These are phyloP conservation scores for Drosophila peninsularis DNA, from an alignment of 2,888 invertebrate species.

Conservation along the genomic window DNA sequence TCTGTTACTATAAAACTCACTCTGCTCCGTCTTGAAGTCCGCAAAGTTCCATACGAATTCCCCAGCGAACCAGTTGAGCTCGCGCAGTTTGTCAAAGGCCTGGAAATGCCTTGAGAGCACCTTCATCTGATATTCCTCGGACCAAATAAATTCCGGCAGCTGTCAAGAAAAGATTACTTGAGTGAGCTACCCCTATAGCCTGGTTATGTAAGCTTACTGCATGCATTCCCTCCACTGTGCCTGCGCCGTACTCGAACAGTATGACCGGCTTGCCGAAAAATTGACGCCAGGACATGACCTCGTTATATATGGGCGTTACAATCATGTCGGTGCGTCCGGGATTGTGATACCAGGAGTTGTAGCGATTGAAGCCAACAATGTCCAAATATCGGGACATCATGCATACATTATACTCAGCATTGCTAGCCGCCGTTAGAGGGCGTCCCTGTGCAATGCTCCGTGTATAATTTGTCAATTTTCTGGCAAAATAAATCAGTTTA, in stretches of 20 bases:
- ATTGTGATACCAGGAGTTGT: conserved; percentile 97
- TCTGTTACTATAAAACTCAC: conserved; percentile 84
- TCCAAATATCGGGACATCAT: conserved; percentile 88
- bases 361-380: conserved; percentile 97
- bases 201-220: conserved; percentile 86
- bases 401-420: conserved; percentile 81
- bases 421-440: conserved; percentile 93
- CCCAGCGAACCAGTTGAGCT: conserved; percentile 93
- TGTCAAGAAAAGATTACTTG: conserved; percentile 73
- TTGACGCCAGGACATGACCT: conserved; percentile 92
- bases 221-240: conserved; percentile 96
- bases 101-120: conserved; percentile 94
- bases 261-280: conserved; percentile 94
- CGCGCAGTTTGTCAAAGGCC: conserved; percentile 93
- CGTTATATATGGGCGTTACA: conserved; percentile 88
- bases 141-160: conserved; percentile 94
- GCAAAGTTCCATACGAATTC: conserved; percentile 99
- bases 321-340: conserved; percentile 92
- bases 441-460: conserved; percentile 84
- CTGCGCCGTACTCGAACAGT: conserved; percentile 98
- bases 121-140: conserved; percentile 96
- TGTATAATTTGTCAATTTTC: conserved; percentile 88
- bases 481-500: conserved; percentile 25
- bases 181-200: not conserved
- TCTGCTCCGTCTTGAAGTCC: conserved; percentile 97